phyloP scores from a whole-genome alignment of 2,113 vertebrate species.

The Nothocercus julius region DNA sequence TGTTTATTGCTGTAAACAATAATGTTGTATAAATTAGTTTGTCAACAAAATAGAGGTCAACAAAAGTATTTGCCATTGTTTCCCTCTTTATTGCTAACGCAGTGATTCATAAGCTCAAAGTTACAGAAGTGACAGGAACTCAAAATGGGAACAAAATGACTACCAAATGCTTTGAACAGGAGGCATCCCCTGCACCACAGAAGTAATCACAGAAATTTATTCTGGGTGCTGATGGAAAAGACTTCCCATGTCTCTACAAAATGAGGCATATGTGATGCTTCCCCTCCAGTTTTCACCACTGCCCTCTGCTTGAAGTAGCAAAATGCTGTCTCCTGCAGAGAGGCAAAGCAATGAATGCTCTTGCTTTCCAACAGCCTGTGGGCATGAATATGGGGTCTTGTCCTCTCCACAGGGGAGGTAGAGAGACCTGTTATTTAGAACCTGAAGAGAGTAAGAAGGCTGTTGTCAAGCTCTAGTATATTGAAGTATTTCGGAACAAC shows the following conservation, averaged over 20 bases:
- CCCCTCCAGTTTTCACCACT: background rate
- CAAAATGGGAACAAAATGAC: background rate
- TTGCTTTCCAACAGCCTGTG: background rate
- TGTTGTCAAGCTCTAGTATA: background rate
- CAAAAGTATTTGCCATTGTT: background rate
- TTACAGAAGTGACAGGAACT: background rate
- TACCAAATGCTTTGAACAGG: background rate
- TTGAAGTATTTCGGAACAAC: background rate
- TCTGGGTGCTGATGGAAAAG: background rate
- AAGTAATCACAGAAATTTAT: background rate
- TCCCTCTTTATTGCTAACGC: background rate
- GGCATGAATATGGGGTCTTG: too few species aligned
- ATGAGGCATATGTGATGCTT: background rate
- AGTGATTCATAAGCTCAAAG: background rate
- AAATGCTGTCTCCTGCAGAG: background rate
- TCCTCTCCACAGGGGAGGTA: background rate
- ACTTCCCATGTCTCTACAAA: background rate
- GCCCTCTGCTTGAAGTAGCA: background rate
- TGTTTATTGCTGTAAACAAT: background rate
- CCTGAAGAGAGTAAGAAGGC: background rate
- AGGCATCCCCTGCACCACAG: rapidly evolving
- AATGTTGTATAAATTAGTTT: background rate
- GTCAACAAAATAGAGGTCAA: background rate
- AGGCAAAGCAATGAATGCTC: background rate
- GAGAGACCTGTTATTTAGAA: background rate